Evolutionary conservation across 1,140 invertebrate genomes (phyloP), one percentile per base, ranked within the genome.

Genomic region (Agraylea sexmaculata): DNA sequence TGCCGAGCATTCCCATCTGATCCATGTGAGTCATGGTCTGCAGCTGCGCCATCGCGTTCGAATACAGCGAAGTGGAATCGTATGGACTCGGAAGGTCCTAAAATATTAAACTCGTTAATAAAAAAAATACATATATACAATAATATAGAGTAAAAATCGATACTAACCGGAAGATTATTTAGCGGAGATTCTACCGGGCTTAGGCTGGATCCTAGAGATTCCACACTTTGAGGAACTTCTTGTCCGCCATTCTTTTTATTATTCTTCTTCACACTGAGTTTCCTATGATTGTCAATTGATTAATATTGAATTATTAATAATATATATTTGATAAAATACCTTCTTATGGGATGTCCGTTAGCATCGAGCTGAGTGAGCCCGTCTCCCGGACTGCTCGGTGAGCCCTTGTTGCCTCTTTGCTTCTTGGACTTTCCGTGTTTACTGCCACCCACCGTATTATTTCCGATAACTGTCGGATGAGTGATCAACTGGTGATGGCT

Each of bases 221-320:
- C 77, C n/a, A 77, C 69, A 40, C 73, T 73, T 53, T 79, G 74
- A 8, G 72, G 71, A 45, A 79, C 71, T 49, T 80, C 78, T 38
- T 65, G 62, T 54, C 71, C 50, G 52, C 43, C 12, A 55, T 66
- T 47, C 55, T 69, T 68, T 45, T 71, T 70, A 46, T 66, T 72
- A 36, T 55, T 65, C 62, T 83, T 84, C 66, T 87, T 87, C 51
- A 82, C 74, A 51, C 81, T 86, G 0, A 81, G 70, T 60, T 87
- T 87, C 54, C 84, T 52, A 62, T 46, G 40, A 35, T n/a, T n/a
- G n/a, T n/a, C n/a, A n/a, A n/a, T n/a, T n/a, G n/a, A n/a, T n/a
- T n/a, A n/a, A 37, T 29, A 15, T 13, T 19, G 6, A 20, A 21
- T 20, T 19, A 31, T 29, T 18, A 7, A 29, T 29, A 7, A n/a